phyloP scores from a whole-genome alignment of 2,113 vertebrate species.

The Neopipo cinnamomea region DNA sequence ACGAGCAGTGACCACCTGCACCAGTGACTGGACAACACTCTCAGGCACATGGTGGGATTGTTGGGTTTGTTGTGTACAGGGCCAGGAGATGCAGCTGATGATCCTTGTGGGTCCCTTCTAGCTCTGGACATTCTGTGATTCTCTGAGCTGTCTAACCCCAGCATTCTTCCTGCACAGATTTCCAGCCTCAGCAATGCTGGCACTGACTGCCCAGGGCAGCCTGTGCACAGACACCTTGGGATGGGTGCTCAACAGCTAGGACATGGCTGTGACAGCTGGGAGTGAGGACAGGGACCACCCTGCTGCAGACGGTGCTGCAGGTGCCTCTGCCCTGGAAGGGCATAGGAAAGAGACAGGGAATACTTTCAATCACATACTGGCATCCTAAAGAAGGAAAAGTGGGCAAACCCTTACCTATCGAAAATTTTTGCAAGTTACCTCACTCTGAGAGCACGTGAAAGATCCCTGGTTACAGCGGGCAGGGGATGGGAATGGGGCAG shows the following conservation, averaged over 20 bases:
- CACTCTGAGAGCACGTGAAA: background rate
- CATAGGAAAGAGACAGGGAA: background rate
- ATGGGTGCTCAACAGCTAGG: background rate
- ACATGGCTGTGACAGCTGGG: background rate
- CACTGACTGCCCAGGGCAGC: background rate
- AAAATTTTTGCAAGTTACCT: background rate
- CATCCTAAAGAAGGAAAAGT: background rate
- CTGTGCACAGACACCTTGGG: background rate
- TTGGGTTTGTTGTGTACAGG: background rate
- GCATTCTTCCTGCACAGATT: fast-evolving
- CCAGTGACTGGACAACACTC: background rate
- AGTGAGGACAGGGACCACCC: background rate
- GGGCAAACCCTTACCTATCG: background rate
- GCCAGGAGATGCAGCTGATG: background rate
- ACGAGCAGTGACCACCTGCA: background rate
- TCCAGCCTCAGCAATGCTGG: fast-evolving
- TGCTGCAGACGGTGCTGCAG: background rate
- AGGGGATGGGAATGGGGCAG: background rate
- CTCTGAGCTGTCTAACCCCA: background rate
- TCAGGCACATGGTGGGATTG: background rate
- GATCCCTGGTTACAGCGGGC: background rate
- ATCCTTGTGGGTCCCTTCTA: background rate
- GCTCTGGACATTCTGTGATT: background rate
- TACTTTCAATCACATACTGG: too few species aligned
- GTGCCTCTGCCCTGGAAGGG: background rate